Evolutionary conservation across 2,797 vertebrate species (phyloP).

Genomic region (Gymnodraco acuticeps): DNA sequence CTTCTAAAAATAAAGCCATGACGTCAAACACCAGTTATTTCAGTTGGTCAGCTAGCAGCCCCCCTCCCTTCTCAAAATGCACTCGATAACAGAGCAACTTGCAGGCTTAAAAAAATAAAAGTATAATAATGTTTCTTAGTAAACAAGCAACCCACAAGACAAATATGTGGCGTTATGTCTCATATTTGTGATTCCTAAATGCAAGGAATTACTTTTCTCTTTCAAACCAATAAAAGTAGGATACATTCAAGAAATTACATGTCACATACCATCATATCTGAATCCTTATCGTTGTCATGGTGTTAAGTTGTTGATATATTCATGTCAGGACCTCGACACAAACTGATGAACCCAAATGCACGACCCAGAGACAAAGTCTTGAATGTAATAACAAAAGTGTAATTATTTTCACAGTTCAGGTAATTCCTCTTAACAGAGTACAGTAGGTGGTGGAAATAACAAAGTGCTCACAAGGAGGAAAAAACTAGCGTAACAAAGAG

Average conservation of each 20-base stretch:
- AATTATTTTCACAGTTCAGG: no score
- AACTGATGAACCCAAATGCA: no score
- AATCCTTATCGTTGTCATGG: constrained; percentile 5
- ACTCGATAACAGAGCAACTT: constrained; percentile 87
- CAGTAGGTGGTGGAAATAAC: no score
- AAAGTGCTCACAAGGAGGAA: no score
- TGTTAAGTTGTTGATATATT: constrained; percentile 18
- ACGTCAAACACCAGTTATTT: constrained; percentile 88
- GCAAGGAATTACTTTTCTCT: not conserved
- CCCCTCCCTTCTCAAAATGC: constrained; percentile 85
- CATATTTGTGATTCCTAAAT: not conserved
- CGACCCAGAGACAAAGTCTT: no score
- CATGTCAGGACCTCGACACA: no score
- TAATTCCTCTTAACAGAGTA: no score
- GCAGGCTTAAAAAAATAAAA: constrained; percentile 73
- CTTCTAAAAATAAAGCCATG: constrained; percentile 93
- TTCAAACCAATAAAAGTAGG: not conserved
- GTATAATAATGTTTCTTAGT: constrained; percentile 58
- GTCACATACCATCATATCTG: not conserved
- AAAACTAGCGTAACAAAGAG: no score
- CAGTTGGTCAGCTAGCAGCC: constrained; percentile 87
- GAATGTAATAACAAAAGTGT: no score
- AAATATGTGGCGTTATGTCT: constrained; percentile 28
- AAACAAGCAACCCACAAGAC: constrained; percentile 55
- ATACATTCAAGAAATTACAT: not conserved